These are phyloP conservation scores for Lathronympha strigana DNA, from an alignment of 2,888 invertebrate genomes.

Conservation along the genomic window DNA sequence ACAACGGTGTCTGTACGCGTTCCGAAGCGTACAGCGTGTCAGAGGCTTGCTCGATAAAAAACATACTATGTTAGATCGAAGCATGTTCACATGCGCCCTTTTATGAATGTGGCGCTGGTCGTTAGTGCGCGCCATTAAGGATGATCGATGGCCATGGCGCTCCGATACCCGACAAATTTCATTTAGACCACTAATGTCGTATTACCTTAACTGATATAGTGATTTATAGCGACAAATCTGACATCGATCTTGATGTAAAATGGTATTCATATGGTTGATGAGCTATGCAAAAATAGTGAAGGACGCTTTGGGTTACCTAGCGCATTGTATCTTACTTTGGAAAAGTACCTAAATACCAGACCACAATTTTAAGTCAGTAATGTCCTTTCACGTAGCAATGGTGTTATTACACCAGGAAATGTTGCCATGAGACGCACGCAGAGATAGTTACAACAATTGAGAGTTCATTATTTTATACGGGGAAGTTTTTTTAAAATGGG, in stretches of 20 bases:
- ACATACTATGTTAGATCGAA: not conserved
- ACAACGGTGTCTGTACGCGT: slow-evolving; percentile 35
- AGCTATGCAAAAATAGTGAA: not conserved
- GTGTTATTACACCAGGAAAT: too few relatives aligned
- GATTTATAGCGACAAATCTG: slow-evolving; percentile 48
- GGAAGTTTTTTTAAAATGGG: too few relatives aligned
- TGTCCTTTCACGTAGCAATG: too few relatives aligned
- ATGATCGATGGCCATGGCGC: slow-evolving; percentile 77
- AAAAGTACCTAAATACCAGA: too few relatives aligned
- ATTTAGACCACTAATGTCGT: slow-evolving; percentile 76
- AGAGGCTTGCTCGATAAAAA: slow-evolving; percentile 6
- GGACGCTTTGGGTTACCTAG: not conserved
- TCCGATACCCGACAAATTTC: slow-evolving; percentile 78
- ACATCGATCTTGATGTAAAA: slow-evolving; percentile 18
- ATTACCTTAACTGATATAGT: slow-evolving; percentile 60
- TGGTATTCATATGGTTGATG: not conserved
- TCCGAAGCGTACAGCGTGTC: slow-evolving; percentile 33
- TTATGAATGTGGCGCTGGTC: slow-evolving; percentile 52
- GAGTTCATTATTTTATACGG: too few relatives aligned
- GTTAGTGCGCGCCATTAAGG: slow-evolving; percentile 76
- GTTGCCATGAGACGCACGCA: too few relatives aligned
- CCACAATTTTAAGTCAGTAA: too few relatives aligned
- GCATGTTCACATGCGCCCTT: not conserved
- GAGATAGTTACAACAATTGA: too few relatives aligned
- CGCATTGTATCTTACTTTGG: not conserved